Conservation (phyloP, 2,888 invertebrate species). For the Rugalucina vietnamica region DNA sequence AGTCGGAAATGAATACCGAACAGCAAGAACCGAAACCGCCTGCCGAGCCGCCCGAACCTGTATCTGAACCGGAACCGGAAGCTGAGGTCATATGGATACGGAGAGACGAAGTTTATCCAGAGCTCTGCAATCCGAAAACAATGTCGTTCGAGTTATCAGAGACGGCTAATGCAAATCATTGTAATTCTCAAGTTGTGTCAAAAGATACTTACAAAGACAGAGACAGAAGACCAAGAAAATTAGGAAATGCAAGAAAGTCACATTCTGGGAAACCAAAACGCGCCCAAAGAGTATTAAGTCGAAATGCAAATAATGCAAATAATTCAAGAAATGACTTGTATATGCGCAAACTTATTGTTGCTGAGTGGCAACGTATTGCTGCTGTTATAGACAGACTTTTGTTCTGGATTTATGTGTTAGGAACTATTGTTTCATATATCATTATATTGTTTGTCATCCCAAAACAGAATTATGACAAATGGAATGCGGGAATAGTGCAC, state of each 20-base stretch:
- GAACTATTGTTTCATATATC: conserved; percentile 79
- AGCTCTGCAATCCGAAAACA: conserved; percentile 29
- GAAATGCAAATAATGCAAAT: conserved; percentile 38
- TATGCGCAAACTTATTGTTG: conserved; percentile 74
- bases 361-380: conserved; percentile 82
- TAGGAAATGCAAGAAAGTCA: not conserved
- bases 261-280: not conserved
- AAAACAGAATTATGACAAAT: conserved; percentile 65
- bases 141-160: conserved; percentile 52
- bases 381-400: conserved; percentile 80
- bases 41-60: conserved; percentile 7
- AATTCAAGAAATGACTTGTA: conserved; percentile 57
- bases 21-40: not conserved
- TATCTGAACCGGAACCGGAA: conserved; percentile 37
- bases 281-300: conserved; percentile 16
- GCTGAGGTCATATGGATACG: conserved; percentile 65
- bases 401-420: conserved; percentile 80
- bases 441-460: conserved; percentile 79
- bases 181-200: conserved; percentile 8
- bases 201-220: not conserved
- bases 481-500: conserved; percentile 53
- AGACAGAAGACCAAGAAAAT: not conserved
- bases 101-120: conserved; percentile 59
- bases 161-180: not conserved
- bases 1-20: too few relatives aligned